A percentile compares a stretch with the other conserved stretches of the same genome.
Conservation (phyloP, 2,113 vertebrate species). For the Mionectes macconnelli region DNA sequence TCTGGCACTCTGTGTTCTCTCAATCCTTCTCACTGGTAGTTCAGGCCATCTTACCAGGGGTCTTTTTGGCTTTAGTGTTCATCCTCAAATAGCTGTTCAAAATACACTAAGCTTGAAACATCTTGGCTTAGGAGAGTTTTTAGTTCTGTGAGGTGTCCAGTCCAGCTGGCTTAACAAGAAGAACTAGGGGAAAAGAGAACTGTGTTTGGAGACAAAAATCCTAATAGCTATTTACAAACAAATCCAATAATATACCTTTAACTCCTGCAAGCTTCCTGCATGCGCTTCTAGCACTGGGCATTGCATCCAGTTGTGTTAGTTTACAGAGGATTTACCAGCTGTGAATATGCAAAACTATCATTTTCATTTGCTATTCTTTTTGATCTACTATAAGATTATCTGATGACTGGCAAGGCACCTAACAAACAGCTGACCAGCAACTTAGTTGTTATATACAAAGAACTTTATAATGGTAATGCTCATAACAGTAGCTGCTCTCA, state of each 20-base stretch:
- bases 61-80: not conserved
- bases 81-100: not conserved
- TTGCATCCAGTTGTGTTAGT: not conserved
- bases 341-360: not conserved
- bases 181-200: not conserved
- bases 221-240: not conserved
- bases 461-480: not conserved
- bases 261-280: not conserved
- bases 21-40: not conserved
- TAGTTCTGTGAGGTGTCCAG: not conserved
- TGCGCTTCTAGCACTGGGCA: not conserved
- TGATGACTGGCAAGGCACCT: not conserved
- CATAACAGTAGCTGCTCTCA: constrained; percentile 28
- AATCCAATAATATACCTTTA: not conserved
- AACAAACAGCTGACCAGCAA: constrained; percentile 19
- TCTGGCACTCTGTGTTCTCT: not conserved
- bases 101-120: not conserved
- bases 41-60: not conserved
- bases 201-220: not conserved
- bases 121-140: not conserved
- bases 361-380: constrained; percentile 8
- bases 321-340: not conserved
- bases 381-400: not conserved
- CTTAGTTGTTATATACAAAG: not conserved
- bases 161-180: not conserved